Evolutionary conservation across 2,888 invertebrate genomes (phyloP).

Genomic region (Eupithecia inturbata): DNA sequence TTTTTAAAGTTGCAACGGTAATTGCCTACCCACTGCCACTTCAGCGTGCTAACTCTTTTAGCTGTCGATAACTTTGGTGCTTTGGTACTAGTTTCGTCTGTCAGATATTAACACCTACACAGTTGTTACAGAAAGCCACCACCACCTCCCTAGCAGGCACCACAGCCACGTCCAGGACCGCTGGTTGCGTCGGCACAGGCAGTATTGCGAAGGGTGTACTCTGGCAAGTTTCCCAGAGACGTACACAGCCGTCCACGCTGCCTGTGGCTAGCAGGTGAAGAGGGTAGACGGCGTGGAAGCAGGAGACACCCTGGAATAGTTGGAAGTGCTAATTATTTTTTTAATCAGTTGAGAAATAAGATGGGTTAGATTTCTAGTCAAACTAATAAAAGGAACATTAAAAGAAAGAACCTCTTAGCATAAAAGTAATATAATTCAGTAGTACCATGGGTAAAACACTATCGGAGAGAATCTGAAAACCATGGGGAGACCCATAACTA

Average conservation of each 20-base stretch:
- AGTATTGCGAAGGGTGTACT: slow-evolving; percentile 58
- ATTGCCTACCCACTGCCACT: no score
- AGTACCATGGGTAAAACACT: no score
- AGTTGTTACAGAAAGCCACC: slow-evolving; percentile 82
- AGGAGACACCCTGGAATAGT: slow-evolving; percentile 82
- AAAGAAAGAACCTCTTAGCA: no score
- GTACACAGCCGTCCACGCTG: slow-evolving; percentile 79
- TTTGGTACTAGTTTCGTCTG: background rate
- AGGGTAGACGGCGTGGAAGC: slow-evolving; percentile 79
- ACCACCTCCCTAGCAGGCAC: slow-evolving; percentile 76
- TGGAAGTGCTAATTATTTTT: background rate
- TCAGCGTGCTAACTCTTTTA: no score
- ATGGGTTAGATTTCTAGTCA: background rate
- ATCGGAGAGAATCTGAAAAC: background rate
- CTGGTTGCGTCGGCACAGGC: slow-evolving; percentile 49
- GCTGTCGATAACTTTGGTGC: background rate
- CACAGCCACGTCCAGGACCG: slow-evolving; percentile 82
- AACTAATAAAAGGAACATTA: no score
- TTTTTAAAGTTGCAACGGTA: no score
- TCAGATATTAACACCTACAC: slow-evolving; percentile 67
- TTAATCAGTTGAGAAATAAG: background rate
- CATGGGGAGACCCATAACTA: background rate
- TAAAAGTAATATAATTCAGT: no score
- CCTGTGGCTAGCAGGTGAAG: slow-evolving; percentile 83
- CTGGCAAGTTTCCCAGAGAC: slow-evolving; percentile 83